These are phyloP conservation scores for Melopsittacus undulatus DNA, from an alignment of 2,797 vertebrate genomes.

Conservation along the genomic window DNA sequence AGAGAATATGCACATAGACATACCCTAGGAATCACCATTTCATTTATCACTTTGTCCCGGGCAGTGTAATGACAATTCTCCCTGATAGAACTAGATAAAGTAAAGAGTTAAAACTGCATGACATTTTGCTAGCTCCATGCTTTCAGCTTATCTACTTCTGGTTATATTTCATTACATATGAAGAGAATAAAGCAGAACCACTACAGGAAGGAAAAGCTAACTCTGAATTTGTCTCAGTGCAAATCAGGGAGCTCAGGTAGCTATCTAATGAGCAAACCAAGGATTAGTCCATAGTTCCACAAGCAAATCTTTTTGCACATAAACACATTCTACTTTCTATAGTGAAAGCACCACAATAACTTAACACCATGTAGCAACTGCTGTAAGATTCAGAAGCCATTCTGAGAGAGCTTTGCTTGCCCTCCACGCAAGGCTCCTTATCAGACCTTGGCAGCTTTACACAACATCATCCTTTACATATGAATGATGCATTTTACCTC, in stretches of 20 bases:
- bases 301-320: conserved; percentile 44
- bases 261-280: conserved; percentile 40
- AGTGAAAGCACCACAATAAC: conserved; percentile 19
- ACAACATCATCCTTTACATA: conserved; percentile 69
- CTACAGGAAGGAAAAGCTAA: not conserved
- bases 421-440: conserved; percentile 22
- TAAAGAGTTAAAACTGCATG: conserved; percentile 12
- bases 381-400: conserved; percentile 26
- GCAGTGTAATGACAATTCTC: not conserved
- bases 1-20: not conserved
- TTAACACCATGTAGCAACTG: conserved; percentile 46
- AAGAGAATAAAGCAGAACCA: not conserved
- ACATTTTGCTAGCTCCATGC: conserved; percentile 15
- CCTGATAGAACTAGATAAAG: not conserved
- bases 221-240: conserved; percentile 22
- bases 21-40: not conserved
- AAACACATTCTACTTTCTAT: conserved; percentile 2
- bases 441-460: conserved; percentile 68
- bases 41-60: not conserved
- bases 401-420: not conserved
- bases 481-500: conserved; percentile 64
- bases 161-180: conserved; percentile 14
- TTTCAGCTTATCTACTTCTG: conserved; percentile 18
- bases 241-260: not conserved
- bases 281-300: conserved; percentile 57